A percentile compares a stretch with the other conserved stretches of the same genome.
Evolutionary conservation across 2,113 vertebrate species (phyloP).

Genomic region (Grallaria varia): DNA sequence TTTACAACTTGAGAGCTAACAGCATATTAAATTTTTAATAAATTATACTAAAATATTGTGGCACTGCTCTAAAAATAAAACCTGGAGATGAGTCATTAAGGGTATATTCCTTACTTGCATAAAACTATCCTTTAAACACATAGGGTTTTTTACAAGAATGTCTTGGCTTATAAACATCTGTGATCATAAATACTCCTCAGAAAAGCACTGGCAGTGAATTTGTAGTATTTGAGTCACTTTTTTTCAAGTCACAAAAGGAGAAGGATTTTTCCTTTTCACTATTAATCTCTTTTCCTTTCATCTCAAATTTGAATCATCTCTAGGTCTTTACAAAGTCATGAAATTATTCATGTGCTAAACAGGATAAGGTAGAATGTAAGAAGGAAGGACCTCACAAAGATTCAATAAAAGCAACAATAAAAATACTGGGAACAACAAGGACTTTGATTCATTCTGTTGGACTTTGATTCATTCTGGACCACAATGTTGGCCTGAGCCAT

Average conservation of each 20-base stretch:
- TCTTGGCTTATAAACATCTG: neutral
- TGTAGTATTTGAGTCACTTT: neutral
- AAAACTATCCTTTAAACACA: neutral
- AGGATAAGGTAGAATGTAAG: neutral
- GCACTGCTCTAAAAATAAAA: conserved; percentile 45
- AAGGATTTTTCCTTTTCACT: conserved; percentile 9
- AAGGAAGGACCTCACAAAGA: neutral
- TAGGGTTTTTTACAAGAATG: neutral
- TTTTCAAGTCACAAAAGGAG: neutral
- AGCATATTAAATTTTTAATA: conserved; percentile 56
- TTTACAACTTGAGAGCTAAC: conserved; percentile 52
- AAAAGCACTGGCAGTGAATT: conserved; percentile 4
- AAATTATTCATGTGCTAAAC: conserved; percentile 23
- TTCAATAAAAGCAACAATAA: neutral
- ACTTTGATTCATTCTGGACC: neutral
- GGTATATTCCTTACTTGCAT: neutral
- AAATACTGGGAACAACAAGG: neutral
- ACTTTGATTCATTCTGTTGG: neutral
- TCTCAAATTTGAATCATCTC: conserved; percentile 43
- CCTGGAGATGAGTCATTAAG: neutral
- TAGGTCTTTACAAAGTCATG: conserved; percentile 35
- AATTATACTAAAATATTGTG: conserved; percentile 62
- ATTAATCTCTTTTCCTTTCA: conserved; percentile 46
- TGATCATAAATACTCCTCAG: conserved; percentile 8
- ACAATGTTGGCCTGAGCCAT: neutral